phyloP scores from a whole-genome alignment of 2,797 vertebrate genomes.

The Orientallactaga sibirica region DNA sequence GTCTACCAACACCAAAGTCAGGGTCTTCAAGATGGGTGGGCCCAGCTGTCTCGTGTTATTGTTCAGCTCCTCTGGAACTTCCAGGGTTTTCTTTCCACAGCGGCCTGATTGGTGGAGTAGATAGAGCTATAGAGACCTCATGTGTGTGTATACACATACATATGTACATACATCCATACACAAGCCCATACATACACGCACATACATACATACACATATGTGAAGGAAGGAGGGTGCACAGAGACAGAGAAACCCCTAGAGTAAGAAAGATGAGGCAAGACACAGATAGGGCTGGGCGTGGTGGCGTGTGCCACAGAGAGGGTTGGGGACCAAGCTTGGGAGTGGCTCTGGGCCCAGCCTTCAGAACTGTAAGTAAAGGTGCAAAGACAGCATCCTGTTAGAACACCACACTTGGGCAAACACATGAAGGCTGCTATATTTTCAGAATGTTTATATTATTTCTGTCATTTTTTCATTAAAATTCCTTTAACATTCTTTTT shows the following conservation, averaged over 20 bases:
- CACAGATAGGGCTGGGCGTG: not conserved
- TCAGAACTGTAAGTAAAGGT: no score
- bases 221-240: not conserved
- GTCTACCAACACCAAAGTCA: not conserved
- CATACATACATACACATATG: not conserved
- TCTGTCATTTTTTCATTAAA: not conserved
- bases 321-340: accelerated
- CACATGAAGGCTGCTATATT: not conserved
- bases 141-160: no score
- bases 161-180: no score
- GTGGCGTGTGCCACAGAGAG: not conserved
- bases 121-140: no score
- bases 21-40: not conserved
- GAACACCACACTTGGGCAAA: not conserved
- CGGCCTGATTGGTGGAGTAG: not conserved
- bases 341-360: not conserved
- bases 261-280: no score
- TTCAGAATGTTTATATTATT: not conserved
- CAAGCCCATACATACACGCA: no score
- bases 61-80: not conserved
- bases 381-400: not conserved
- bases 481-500: constrained; percentile 62
- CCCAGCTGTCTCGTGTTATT: accelerated
- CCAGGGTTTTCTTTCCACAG: not conserved
- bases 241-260: not conserved